Base-by-base conservation (phyloP, 1,140 invertebrate genomes). In the Bilobella aurantiaca region DNA sequence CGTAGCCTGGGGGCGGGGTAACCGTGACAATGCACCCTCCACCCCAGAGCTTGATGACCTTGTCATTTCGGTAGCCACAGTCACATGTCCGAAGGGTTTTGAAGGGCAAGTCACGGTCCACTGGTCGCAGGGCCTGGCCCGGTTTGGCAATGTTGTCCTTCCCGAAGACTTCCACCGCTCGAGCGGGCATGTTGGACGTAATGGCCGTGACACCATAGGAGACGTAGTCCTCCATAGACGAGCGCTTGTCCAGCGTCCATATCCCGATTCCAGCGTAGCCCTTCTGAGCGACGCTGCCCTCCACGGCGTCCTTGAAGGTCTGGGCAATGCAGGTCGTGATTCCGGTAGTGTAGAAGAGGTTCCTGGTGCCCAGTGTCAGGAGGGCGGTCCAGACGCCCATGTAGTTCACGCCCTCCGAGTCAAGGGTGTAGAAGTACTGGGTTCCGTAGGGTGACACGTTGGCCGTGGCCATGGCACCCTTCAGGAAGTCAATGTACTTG, bases 241-340 rank as follows among this genome's bases (percentile, higher is more conserved):
- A 5, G 5, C 23, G 5, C 25, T 23, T 56, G 8, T 56, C 49
- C 49, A 56, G 23, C 12, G 49, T 56, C 49, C 49, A 56, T 14
- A 56, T 56, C 5, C 49, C 49, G 23, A 56, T 25, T n/a, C 49
- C 25, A n/a, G 49, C 49, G 25, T 56, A 56, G 49, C 49, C 49
- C 12, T 25, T 23, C 23, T 25, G 12, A 5, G 5, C 21, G 8
- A 56, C 25, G 25, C 49, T 56, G 12, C 23, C 14, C 23, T 56
- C 25, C 5, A 56, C 23, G 12, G 49, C 49, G 5, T 56, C 49
- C 3, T 56, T 25, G 25, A 14, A 56, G 23, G 14, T 56, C 5
- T 12, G 12, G 23, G 8, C 25, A n/a, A 23, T 8, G 23, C 49
- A 56, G 23, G 23, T 23, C 12, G 49, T 14, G 8, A 25, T 56